Percentiles rank a stretch among this genome's conserved stretches.
Evolutionary conservation across 2,888 invertebrate species (phyloP).

Genomic region (Abscondita cerata): DNA sequence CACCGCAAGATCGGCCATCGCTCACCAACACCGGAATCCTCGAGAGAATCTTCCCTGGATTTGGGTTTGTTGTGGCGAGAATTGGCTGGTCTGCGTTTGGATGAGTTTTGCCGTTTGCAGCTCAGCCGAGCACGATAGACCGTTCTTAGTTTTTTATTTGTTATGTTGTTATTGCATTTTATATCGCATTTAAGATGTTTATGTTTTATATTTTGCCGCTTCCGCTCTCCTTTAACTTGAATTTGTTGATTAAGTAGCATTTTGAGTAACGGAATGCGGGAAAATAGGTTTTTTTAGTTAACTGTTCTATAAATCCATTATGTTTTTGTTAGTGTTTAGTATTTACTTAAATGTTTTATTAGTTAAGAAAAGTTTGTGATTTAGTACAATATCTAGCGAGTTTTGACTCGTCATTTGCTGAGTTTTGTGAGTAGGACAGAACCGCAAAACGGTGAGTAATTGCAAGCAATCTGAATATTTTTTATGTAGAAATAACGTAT

Average conservation of each 20-base stretch:
- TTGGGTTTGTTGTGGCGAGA: constrained; percentile 59
- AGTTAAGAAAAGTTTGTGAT: constrained; percentile 37
- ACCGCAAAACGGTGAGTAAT: constrained; percentile 14
- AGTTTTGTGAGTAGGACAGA: constrained; percentile 26
- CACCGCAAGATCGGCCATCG: constrained; percentile 66
- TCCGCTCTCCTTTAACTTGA: constrained; percentile 26
- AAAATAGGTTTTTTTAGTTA: constrained; percentile 46
- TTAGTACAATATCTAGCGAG: constrained; percentile 34
- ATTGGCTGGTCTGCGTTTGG: constrained; percentile 58
- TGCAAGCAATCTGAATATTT: constrained; percentile 25
- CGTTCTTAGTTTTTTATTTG: constrained; percentile 33
- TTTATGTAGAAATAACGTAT: constrained; percentile 24
- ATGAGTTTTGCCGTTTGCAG: constrained; percentile 59
- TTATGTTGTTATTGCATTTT: constrained; percentile 55
- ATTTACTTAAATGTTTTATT: constrained; percentile 37
- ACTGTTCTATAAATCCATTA: constrained; percentile 52
- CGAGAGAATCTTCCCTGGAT: constrained; percentile 48
- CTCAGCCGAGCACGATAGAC: constrained; percentile 57
- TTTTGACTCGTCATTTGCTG: constrained; percentile 31
- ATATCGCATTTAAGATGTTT: constrained; percentile 51
- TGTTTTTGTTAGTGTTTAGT: constrained; percentile 45
- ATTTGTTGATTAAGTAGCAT: constrained; percentile 21
- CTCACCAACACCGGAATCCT: constrained; percentile 54
- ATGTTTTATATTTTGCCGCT: constrained; percentile 35
- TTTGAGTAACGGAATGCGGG: constrained; percentile 26